Conservation (phyloP, 2,113 vertebrate species). For the Struthio camelus region DNA sequence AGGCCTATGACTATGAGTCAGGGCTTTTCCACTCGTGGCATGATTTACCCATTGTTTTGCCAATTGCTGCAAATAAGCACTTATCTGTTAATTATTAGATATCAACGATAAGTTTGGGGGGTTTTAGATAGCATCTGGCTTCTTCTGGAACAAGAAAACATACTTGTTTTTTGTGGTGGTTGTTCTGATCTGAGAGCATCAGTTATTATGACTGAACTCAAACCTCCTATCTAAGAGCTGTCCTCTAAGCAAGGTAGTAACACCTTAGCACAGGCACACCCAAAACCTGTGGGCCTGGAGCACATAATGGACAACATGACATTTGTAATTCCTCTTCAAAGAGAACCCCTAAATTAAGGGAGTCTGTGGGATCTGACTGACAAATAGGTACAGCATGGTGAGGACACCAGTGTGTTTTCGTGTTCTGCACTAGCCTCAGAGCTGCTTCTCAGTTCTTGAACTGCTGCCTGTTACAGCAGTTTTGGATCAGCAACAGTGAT, state of each 20-base stretch:
- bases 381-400: not conserved
- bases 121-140: not conserved
- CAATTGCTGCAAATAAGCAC: not conserved
- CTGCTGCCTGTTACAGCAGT: not conserved
- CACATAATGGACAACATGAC: not conserved
- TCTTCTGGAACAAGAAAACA: not conserved
- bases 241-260: not conserved
- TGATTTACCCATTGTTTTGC: not conserved
- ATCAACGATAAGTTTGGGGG: not conserved
- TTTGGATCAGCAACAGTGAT: not conserved
- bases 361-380: not conserved
- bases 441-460: not conserved
- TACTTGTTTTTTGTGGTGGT: not conserved
- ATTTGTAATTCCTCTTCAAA: not conserved
- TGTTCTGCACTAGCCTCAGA: not conserved
- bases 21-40: not conserved
- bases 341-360: not conserved
- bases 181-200: not conserved
- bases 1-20: not conserved
- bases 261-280: not conserved
- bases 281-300: not conserved
- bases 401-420: not conserved
- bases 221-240: not conserved
- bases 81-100: not conserved
- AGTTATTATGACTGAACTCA: not conserved